Conservation (phyloP, 2,113 vertebrate genomes). For the Narcine bancroftii region DNA sequence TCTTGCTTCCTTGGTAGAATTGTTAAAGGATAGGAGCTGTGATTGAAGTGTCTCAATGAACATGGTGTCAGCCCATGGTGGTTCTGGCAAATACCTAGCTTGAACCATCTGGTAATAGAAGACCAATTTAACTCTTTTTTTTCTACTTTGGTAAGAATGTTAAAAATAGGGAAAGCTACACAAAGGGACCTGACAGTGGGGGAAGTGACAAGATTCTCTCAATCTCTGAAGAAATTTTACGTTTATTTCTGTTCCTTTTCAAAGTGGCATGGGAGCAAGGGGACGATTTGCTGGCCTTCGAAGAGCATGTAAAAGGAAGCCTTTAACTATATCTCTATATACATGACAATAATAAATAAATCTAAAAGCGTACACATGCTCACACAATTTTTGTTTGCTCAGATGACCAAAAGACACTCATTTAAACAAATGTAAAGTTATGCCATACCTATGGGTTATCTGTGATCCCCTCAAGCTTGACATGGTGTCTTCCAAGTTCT, state of each 20-base stretch:
- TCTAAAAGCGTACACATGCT: not conserved
- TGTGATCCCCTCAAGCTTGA: slow-evolving; percentile 84
- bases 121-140: not conserved
- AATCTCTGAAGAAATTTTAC: too few species aligned
- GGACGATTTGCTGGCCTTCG: too few species aligned
- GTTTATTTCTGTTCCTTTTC: too few species aligned
- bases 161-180: not conserved
- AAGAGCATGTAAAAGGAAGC: too few species aligned
- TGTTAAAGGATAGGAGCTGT: not conserved
- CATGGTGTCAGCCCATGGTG: not conserved
- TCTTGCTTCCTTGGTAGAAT: not conserved
- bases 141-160: not conserved
- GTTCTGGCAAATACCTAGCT: not conserved
- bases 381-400: slow-evolving; percentile 19
- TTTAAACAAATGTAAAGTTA: not conserved
- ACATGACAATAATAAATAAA: too few species aligned
- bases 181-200: too few species aligned
- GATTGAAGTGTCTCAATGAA: not conserved
- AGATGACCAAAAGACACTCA: not conserved
- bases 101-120: not conserved
- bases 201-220: too few species aligned
- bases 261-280: too few species aligned
- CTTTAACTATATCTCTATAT: too few species aligned
- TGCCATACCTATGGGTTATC: slow-evolving; percentile 79
- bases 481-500: slow-evolving; percentile 97